Evolutionary conservation across 2,888 invertebrate species (phyloP).

Genomic region (Neocrepidodera transversa): DNA sequence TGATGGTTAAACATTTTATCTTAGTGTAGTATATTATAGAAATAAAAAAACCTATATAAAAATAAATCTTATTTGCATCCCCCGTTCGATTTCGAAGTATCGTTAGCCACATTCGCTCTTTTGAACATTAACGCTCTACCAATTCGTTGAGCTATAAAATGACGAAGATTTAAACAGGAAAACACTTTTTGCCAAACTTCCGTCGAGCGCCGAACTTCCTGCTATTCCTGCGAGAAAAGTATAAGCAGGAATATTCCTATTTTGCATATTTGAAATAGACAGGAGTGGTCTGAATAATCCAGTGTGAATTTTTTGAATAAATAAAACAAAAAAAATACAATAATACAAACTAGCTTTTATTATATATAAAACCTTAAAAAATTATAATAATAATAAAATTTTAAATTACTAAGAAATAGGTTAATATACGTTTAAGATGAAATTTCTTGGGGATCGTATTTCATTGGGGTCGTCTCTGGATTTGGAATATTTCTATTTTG

Average conservation of each 20-base stretch:
- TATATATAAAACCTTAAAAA: too few relatives aligned
- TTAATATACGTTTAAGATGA: too few relatives aligned
- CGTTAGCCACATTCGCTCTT: conserved; percentile 20
- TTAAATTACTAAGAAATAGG: too few relatives aligned
- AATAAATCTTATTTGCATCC: too few relatives aligned
- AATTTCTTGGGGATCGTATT: too few relatives aligned
- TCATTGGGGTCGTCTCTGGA: conserved; percentile 1
- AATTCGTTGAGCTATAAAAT: conserved; percentile 51
- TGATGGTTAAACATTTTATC: too few relatives aligned
- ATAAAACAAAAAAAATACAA: too few relatives aligned
- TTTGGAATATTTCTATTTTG: conserved; percentile 49
- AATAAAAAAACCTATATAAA: too few relatives aligned
- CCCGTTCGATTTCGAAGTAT: conserved; percentile 18
- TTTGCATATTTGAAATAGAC: conserved; percentile 48
- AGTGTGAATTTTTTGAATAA: not conserved
- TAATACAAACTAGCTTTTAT: too few relatives aligned
- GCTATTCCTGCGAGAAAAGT: conserved; percentile 47
- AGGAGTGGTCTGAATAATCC: not conserved
- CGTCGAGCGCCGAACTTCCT: conserved; percentile 39
- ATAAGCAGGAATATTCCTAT: conserved; percentile 42
- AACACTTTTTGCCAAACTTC: conserved; percentile 52
- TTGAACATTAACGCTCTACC: conserved; percentile 37
- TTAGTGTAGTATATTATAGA: too few relatives aligned
- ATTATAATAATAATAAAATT: too few relatives aligned
- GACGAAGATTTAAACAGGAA: conserved; percentile 56